Evolutionary conservation across 2,113 vertebrate species (phyloP), one percentile per base, ranked within the genome.

Genomic region (Caranx melampygus): DNA sequence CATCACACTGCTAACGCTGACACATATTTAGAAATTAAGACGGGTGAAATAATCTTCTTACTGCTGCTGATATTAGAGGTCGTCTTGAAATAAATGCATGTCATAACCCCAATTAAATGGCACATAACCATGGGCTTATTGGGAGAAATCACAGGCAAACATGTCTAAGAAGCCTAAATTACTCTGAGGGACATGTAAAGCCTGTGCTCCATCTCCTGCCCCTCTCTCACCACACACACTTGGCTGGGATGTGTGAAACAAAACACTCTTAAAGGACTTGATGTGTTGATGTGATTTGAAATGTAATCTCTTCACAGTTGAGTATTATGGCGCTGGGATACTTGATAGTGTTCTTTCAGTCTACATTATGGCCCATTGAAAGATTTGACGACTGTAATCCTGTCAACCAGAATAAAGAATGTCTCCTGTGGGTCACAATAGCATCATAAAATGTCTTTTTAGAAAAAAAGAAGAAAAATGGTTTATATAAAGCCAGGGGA

Each of bases 11-110:
- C 51, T 13, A 81, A 37, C 31, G 49, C 21, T 84, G 87, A 92
- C 87, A 89, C 77, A 92, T 89, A 91, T 91, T 71, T 82, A 81
- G 60, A 86, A 69, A 87, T 79, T 40, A 79, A 86, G 69, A 84
- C 79, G 79, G 66, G 54, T 31, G 61, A 51, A 58, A 82, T 89
- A 93, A 93, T 92, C 92, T 87, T 52, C 89, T 92, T 91, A 90
- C 58, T 65, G 45, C 59, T 34, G 68, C 72, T 79, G 75, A 87
- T 78, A 87, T 87, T 65, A 84, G 64, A 73, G 61, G 71, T 68
- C 42, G 51, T 88, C 66, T 67, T 81, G 37, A 78, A n/a, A 82
- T 80, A 75, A 89, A 91, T 83, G 75, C 70, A 81, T 87, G 78
- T 76, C 79, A 81, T 84, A 88, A 88, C 78, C 87, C 89, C 89